Evolutionary conservation across 2,113 vertebrate genomes (phyloP).

Genomic region (Copsychus sechellarum): DNA sequence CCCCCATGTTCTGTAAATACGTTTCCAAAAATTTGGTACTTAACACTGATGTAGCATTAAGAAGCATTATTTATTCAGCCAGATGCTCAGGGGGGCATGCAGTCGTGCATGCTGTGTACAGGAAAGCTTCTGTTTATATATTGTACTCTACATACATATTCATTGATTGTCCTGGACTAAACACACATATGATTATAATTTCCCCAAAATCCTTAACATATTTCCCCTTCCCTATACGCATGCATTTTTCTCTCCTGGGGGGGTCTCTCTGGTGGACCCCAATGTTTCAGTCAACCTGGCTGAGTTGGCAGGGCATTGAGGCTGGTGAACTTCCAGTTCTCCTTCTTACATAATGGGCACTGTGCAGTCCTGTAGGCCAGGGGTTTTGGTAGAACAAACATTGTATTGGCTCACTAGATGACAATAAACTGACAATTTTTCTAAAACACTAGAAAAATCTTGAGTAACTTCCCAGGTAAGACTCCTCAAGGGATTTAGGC

Average conservation of each 20-base stretch:
- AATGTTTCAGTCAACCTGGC: too few species aligned
- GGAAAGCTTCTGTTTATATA: background rate
- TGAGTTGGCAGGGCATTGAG: background rate
- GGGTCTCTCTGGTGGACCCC: too few species aligned
- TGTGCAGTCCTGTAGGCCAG: background rate
- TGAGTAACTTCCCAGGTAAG: background rate
- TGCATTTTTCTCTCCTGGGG: too few species aligned
- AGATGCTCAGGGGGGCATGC: background rate
- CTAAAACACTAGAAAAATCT: background rate
- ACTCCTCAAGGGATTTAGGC: background rate
- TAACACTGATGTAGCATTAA: background rate
- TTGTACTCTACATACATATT: background rate
- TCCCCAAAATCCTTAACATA: too few species aligned
- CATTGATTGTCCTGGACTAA: too few species aligned
- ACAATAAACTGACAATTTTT: background rate
- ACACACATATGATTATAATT: too few species aligned
- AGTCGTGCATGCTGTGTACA: background rate
- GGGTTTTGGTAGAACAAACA: background rate
- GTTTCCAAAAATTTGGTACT: background rate
- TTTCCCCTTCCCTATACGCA: too few species aligned
- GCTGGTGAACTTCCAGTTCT: background rate
- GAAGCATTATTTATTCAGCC: background rate
- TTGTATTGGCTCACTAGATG: background rate
- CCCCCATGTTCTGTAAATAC: background rate
- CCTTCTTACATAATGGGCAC: background rate